A percentile compares a stretch with the other conserved stretches of the same genome.
Conservation (phyloP, 2,113 vertebrate genomes). For the Gymnogyps californianus region DNA sequence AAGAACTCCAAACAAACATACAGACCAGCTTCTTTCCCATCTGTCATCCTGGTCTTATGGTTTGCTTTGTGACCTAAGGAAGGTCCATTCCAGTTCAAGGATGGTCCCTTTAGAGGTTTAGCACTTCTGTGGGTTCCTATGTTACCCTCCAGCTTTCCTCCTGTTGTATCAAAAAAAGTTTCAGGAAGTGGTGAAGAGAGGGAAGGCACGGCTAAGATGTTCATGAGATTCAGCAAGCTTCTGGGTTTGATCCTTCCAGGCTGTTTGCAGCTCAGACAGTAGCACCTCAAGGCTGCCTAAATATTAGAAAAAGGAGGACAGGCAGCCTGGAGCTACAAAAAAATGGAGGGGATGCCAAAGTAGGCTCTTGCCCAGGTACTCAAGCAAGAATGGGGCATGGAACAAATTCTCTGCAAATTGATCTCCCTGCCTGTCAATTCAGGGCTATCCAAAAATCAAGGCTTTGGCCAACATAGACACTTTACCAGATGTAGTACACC, state of each 20-base stretch:
- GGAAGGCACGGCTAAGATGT: neutral
- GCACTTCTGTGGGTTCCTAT: neutral
- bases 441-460: neutral
- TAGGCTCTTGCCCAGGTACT: neutral
- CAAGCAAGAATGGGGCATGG: neutral
- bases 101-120: neutral
- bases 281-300: neutral
- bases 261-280: neutral
- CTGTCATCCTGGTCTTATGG: neutral
- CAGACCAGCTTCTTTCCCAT: neutral
- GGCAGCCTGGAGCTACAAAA: neutral
- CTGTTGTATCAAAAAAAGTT: neutral
- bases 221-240: neutral
- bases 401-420: neutral
- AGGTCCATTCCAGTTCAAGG: neutral
- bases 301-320: neutral
- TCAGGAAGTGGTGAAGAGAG: neutral
- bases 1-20: neutral
- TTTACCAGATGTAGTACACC: neutral
- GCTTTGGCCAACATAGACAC: neutral
- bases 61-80: neutral
- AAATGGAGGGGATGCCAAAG: neutral
- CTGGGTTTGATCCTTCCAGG: neutral
- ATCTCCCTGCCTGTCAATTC: neutral
- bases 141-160: neutral